A percentile compares a stretch with the other conserved stretches of the same genome.
phyloP scores from a whole-genome alignment of 2,797 vertebrate genomes.

The Triplophysa yarkandensis region DNA sequence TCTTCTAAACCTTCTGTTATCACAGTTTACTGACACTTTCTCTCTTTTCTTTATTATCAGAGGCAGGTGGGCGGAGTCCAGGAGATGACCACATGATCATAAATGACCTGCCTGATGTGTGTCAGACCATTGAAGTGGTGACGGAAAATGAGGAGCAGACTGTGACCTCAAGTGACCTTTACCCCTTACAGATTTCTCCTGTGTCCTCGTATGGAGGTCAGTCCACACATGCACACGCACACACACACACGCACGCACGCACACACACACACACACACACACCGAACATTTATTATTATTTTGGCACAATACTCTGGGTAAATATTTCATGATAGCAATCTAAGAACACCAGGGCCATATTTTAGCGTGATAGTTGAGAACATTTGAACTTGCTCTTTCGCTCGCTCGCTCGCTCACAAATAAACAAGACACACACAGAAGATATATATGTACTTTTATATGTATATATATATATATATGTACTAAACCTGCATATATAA shows the following conservation, averaged over 20 bases:
- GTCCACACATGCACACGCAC: conserved; percentile 38
- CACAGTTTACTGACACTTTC: conserved; percentile 34
- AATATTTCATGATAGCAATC: neutral
- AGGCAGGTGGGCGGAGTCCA: conserved; percentile 73
- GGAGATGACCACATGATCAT: conserved; percentile 87
- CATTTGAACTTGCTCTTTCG: too few relatives aligned
- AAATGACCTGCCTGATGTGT: conserved; percentile 90
- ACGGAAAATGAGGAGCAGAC: conserved; percentile 95
- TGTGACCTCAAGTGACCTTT: conserved; percentile 88
- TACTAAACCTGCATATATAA: too few relatives aligned
- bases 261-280: neutral
- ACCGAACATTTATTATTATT: neutral
- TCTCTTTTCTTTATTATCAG: conserved; percentile 59
- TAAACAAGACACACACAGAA: too few relatives aligned
- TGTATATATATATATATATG: too few relatives aligned
- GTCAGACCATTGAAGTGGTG: conserved; percentile 96
- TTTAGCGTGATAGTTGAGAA: too few relatives aligned
- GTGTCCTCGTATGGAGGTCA: conserved; percentile 92
- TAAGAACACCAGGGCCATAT: neutral
- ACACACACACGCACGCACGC: neutral
- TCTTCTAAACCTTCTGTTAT: conserved; percentile 22
- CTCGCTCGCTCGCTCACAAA: too few relatives aligned
- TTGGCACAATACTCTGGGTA: neutral
- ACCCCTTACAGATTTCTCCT: conserved; percentile 95
- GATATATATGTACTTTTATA: too few relatives aligned